phyloP scores from a whole-genome alignment of 2,888 invertebrate genomes.

The Drosophila lacicola region DNA sequence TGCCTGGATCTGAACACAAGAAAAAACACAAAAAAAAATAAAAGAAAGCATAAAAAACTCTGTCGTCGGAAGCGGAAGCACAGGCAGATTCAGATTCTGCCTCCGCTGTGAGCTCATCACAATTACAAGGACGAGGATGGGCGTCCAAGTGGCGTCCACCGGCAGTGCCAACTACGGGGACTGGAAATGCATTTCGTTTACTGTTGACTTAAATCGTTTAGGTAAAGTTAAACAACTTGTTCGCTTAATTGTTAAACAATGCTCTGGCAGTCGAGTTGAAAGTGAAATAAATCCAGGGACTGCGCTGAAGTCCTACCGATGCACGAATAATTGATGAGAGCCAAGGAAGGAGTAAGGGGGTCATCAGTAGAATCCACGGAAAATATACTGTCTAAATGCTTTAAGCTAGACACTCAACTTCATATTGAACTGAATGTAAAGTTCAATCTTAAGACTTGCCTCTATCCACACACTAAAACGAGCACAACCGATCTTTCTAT shows the following conservation, averaged over 20 bases:
- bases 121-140: conserved; percentile 14
- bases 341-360: neutral
- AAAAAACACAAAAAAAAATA: neutral
- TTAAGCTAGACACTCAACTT: conserved; percentile 2
- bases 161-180: conserved; percentile 13
- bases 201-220: conserved; percentile 82
- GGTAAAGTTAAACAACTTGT: conserved; percentile 82
- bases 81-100: conserved; percentile 22
- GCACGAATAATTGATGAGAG: conserved; percentile 52
- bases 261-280: conserved; percentile 32
- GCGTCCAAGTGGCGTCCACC: conserved; percentile 29
- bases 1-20: conserved; percentile 1
- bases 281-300: conserved; percentile 20
- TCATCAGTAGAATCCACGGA: neutral
- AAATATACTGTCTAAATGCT: conserved; percentile 8
- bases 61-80: conserved; percentile 73
- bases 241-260: conserved; percentile 80
- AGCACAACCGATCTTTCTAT: too few relatives aligned
- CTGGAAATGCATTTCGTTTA: conserved; percentile 36
- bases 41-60: conserved; percentile 31
- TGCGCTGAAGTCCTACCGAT: conserved; percentile 37
- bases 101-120: conserved; percentile 34
- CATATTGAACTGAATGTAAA: too few relatives aligned
- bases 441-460: too few relatives aligned
- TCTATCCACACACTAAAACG: too few relatives aligned